phyloP scores from a whole-genome alignment of 2,113 vertebrate genomes.

The Brachypteracias leptosomus region DNA sequence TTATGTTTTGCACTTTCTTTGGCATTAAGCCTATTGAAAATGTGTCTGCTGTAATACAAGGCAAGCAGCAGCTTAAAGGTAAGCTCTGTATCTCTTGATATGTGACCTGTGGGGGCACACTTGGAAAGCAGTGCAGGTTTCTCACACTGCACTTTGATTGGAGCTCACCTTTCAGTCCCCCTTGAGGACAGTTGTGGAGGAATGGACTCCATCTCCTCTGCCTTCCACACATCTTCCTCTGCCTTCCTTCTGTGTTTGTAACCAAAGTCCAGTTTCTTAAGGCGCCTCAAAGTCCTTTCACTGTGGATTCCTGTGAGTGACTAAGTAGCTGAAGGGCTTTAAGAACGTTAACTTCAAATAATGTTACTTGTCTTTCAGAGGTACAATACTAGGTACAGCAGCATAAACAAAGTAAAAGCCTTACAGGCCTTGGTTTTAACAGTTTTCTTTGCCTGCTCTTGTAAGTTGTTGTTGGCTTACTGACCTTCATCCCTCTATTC shows the following conservation, averaged over 20 bases:
- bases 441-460: neutral
- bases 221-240: neutral
- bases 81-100: neutral
- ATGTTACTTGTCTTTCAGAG: neutral
- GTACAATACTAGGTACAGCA: neutral
- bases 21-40: neutral
- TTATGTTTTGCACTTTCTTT: neutral
- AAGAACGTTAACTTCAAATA: neutral
- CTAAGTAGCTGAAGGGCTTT: neutral
- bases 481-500: neutral
- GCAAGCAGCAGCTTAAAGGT: neutral
- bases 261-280: neutral
- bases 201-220: fast-evolving
- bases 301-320: neutral
- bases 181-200: neutral
- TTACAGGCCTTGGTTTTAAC: neutral
- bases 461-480: neutral
- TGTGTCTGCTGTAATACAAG: neutral
- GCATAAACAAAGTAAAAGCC: neutral
- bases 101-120: neutral
- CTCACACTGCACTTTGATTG: neutral
- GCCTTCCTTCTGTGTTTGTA: too few relatives aligned
- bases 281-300: neutral
- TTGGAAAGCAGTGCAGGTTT: neutral
- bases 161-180: neutral